Conservation (phyloP, 2,888 invertebrate species). For the Yponomeuta sedellus region DNA sequence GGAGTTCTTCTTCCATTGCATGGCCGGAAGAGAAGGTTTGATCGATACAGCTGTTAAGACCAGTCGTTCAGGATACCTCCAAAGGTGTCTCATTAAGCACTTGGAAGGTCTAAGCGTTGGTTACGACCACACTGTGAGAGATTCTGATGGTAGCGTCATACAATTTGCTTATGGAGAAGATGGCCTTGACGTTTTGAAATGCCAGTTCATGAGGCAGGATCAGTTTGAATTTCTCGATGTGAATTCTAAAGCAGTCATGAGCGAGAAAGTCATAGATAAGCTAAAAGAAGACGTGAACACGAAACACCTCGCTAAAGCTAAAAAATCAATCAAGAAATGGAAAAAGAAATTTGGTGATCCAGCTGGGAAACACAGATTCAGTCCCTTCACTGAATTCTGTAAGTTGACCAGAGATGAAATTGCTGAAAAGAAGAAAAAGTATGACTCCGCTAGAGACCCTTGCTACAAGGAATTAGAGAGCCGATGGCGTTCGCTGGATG, state of each 20-base stretch:
- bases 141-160: constrained; percentile 93
- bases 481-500: constrained; percentile 80
- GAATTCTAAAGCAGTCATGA: constrained; percentile 82
- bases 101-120: constrained; percentile 95
- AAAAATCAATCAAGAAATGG: constrained; percentile 80
- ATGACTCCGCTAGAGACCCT: constrained; percentile 76
- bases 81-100: constrained; percentile 97
- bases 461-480: constrained; percentile 78
- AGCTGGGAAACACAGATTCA: constrained; percentile 58
- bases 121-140: constrained; percentile 97
- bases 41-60: constrained; percentile 99
- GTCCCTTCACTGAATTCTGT: constrained; percentile 79
- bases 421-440: constrained; percentile 56
- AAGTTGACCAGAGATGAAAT: constrained; percentile 65
- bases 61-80: constrained; percentile 97
- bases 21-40: constrained; percentile 99
- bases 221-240: constrained; percentile 88
- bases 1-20: constrained; percentile 99
- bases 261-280: constrained; percentile 72
- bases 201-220: constrained; percentile 86
- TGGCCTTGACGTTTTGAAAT: constrained; percentile 91
- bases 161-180: constrained; percentile 97
- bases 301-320: constrained; percentile 69
- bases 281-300: constrained; percentile 75
- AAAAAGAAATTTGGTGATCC: constrained; percentile 71